Percentiles rank a stretch among this genome's conserved stretches.
phyloP scores from a whole-genome alignment of 2,113 vertebrate genomes.

The Vulpes ferrilata region DNA sequence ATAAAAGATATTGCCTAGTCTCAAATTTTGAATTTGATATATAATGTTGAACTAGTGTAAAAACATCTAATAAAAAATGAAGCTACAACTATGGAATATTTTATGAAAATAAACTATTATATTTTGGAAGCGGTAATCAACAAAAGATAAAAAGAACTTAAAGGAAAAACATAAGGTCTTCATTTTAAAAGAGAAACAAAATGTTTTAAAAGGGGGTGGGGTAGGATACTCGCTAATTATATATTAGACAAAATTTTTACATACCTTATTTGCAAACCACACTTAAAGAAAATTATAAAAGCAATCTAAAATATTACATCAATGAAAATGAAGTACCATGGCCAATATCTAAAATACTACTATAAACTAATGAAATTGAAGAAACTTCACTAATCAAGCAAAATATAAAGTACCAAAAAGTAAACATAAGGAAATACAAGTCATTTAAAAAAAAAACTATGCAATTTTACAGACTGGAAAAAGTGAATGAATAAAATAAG shows the following conservation, averaged over 20 bases:
- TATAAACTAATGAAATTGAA: background rate
- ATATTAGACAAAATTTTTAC: background rate
- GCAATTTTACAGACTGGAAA: constrained; percentile 15
- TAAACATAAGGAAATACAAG: background rate
- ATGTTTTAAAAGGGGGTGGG: background rate
- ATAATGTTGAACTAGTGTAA: background rate
- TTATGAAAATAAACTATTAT: constrained; percentile 5
- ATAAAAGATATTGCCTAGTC: background rate
- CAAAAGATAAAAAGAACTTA: background rate
- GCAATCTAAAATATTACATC: background rate
- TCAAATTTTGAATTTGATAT: constrained; percentile 38
- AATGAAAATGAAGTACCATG: background rate
- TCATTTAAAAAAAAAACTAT: constrained; percentile 54
- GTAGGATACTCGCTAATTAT: background rate
- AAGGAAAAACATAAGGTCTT: background rate
- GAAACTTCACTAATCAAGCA: background rate
- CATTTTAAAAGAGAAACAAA: constrained; percentile 37
- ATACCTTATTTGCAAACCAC: background rate
- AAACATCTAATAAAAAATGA: constrained; percentile 2
- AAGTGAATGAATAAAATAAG: background rate
- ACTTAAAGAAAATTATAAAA: constrained; percentile 36
- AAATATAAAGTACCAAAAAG: constrained; percentile 16
- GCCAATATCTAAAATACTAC: background rate
- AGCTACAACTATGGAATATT: background rate
- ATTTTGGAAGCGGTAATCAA: background rate